These are phyloP conservation scores for Malurus elegans DNA, from an alignment of 2,113 vertebrate species.

Conservation along the genomic window DNA sequence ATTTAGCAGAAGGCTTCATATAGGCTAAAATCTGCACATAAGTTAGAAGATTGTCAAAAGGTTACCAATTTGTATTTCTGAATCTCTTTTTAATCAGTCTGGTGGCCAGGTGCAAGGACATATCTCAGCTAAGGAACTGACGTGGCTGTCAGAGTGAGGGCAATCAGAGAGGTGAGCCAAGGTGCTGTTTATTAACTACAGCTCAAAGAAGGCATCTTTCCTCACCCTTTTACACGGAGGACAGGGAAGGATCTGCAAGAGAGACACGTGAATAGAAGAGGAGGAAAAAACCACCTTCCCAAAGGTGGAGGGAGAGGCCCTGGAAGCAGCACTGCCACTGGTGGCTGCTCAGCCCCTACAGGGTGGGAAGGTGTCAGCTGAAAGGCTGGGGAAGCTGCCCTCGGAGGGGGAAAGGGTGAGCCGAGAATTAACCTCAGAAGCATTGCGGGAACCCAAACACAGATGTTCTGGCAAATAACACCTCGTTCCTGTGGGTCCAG, in stretches of 20 bases:
- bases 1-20: neutral
- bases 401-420: neutral
- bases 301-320: neutral
- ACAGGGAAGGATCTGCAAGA: neutral
- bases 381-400: neutral
- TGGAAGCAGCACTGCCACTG: neutral
- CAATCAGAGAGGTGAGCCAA: neutral
- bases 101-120: neutral
- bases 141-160: neutral
- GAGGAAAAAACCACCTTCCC: neutral
- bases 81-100: neutral
- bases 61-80: neutral
- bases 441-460: neutral
- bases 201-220: neutral
- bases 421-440: neutral
- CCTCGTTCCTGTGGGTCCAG: neutral
- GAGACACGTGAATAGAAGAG: neutral
- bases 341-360: neutral
- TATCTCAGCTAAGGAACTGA: neutral
- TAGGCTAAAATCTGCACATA: neutral
- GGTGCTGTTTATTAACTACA: neutral
- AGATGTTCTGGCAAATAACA: conserved; percentile 1
- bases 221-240: neutral
- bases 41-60: neutral
- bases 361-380: neutral